These are phyloP conservation scores for Rostratula benghalensis DNA, from an alignment of 2,113 vertebrate species.

Conservation along the genomic window DNA sequence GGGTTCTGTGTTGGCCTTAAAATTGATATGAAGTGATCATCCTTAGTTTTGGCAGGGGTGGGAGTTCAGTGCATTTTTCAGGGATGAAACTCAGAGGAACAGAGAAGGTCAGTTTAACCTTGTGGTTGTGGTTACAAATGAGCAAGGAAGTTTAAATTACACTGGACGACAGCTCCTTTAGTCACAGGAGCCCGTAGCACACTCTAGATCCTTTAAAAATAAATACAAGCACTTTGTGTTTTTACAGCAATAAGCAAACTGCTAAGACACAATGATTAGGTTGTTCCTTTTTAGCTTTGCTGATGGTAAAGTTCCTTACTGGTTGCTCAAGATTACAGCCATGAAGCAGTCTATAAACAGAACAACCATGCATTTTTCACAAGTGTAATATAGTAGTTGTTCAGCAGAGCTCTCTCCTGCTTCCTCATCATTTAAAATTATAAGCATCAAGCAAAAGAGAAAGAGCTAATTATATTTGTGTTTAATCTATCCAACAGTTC, in stretches of 20 bases:
- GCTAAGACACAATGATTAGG: slow-evolving; percentile 49
- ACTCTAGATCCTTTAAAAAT: slow-evolving; percentile 51
- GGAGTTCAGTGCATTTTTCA: slow-evolving; percentile 73
- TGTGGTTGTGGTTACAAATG: slow-evolving; percentile 74
- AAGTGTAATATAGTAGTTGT: not conserved
- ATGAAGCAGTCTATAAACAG: not conserved
- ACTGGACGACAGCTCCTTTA: slow-evolving; percentile 65
- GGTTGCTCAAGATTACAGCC: slow-evolving; percentile 7
- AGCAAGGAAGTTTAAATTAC: slow-evolving; percentile 72
- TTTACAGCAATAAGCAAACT: slow-evolving; percentile 58
- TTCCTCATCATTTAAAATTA: slow-evolving; percentile 35
- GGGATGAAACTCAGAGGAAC: slow-evolving; percentile 72
- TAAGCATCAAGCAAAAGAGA: slow-evolving; percentile 23
- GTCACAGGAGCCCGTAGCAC: slow-evolving; percentile 60
- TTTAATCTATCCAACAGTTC: slow-evolving; percentile 17
- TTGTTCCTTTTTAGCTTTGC: slow-evolving; percentile 39
- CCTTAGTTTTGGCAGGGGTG: slow-evolving; percentile 56
- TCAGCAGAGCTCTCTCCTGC: slow-evolving; percentile 8
- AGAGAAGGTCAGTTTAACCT: slow-evolving; percentile 74
- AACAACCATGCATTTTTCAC: slow-evolving; percentile 9
- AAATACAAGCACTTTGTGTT: slow-evolving; percentile 41
- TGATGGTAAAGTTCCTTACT: slow-evolving; percentile 21
- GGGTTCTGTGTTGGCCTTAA: slow-evolving; percentile 57
- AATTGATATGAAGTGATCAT: slow-evolving; percentile 59
- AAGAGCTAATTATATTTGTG: slow-evolving; percentile 51